Conservation (phyloP, 2,113 vertebrate species). For the Piaya cayana region DNA sequence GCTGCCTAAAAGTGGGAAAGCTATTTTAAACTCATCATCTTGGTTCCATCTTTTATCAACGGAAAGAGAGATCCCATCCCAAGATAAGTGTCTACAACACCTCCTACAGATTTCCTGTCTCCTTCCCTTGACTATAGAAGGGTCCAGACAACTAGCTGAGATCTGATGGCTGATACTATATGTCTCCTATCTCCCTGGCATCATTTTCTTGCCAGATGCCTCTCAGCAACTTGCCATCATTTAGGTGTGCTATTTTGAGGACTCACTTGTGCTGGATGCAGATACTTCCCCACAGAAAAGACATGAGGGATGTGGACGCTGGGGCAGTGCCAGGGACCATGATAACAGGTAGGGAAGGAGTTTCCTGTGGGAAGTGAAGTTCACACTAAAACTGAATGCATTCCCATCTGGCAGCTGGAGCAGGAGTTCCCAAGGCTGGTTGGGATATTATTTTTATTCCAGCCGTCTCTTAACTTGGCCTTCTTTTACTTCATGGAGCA, state of each 20-base stretch:
- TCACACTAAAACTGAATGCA: not conserved
- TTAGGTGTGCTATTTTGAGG: not conserved
- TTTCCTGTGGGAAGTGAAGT: not conserved
- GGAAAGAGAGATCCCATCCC: not conserved
- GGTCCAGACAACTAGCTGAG: slow-evolving; percentile 6
- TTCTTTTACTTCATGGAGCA: not conserved
- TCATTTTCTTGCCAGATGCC: not conserved
- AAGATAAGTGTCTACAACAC: slow-evolving; percentile 29
- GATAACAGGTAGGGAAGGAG: not conserved
- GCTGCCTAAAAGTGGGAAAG: not conserved
- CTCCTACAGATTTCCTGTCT: slow-evolving; percentile 40
- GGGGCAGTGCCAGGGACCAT: not conserved
- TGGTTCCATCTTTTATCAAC: not conserved
- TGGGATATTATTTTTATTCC: not conserved
- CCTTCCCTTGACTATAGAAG: not conserved
- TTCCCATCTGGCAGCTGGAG: not conserved
- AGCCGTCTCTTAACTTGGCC: not conserved
- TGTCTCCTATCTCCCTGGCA: slow-evolving; percentile 26
- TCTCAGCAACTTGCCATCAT: not conserved
- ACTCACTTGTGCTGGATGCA: not conserved
- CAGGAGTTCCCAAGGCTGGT: not conserved
- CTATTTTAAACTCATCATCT: not conserved
- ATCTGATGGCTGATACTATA: slow-evolving; percentile 42
- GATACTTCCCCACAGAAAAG: not conserved
- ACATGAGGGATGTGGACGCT: not conserved